Evolutionary conservation across 2,113 vertebrate species (phyloP).

Genomic region (Cichladusa arquata): DNA sequence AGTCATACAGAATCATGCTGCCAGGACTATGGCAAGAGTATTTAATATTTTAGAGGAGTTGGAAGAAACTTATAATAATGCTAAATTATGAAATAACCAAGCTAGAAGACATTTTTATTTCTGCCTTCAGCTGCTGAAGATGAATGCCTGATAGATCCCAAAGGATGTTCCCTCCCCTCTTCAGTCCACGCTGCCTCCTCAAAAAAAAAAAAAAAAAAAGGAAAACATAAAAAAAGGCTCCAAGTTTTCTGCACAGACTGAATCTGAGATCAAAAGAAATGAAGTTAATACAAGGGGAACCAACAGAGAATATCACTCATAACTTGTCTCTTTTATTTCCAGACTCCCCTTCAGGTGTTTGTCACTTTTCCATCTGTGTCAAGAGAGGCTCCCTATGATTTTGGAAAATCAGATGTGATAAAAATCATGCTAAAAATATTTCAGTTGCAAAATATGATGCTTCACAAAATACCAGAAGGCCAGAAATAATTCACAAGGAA

Average conservation of each 20-base stretch:
- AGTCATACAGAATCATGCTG: not conserved
- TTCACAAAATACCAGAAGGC: conserved; percentile 34
- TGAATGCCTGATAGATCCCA: not conserved
- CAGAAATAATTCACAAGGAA: conserved; percentile 47
- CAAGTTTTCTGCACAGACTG: not conserved
- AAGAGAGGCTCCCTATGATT: not conserved
- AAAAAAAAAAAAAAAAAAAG: not conserved
- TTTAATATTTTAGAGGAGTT: conserved; percentile 25
- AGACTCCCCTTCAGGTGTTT: not conserved
- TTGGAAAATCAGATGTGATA: not conserved
- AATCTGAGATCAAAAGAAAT: not conserved
- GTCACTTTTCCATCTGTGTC: conserved; percentile 6
- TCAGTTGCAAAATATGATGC: conserved; percentile 31
- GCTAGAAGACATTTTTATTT: not conserved
- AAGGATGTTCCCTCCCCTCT: not conserved
- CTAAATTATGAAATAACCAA: conserved; percentile 24
- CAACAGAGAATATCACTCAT: fast-evolving
- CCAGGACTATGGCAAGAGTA: not conserved
- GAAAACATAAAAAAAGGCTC: not conserved
- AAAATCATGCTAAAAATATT: conserved; percentile 55
- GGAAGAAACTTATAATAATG: not conserved
- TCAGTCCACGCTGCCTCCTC: not conserved
- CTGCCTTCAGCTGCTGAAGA: not conserved
- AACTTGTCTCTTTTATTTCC: not conserved
- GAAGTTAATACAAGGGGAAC: not conserved